Evolutionary conservation across 2,888 invertebrate species (phyloP).

Genomic region (Liposcelis brunnea): DNA sequence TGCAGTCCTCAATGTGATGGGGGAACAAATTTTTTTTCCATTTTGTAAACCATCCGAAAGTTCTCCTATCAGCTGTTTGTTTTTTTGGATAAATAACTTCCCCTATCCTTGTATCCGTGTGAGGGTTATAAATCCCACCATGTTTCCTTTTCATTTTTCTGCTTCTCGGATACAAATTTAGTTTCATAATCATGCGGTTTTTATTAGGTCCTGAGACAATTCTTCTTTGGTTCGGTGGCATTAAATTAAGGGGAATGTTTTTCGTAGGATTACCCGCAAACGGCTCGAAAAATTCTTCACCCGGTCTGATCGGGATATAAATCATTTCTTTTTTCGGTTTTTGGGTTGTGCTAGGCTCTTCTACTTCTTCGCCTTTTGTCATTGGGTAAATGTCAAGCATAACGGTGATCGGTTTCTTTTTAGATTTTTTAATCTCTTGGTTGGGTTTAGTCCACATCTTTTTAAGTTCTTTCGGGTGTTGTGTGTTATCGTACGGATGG

Average conservation of each 20-base stretch:
- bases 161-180: slow-evolving; percentile 3
- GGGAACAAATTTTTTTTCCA: too few species aligned
- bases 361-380: slow-evolving; percentile 1
- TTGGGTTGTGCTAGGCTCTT: background rate
- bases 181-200: background rate
- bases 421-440: background rate
- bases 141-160: too few species aligned
- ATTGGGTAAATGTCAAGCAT: slow-evolving; percentile 15
- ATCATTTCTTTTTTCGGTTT: background rate
- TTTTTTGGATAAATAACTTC: background rate
- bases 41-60: background rate
- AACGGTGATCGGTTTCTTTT: slow-evolving; percentile 12
- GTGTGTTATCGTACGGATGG: background rate
- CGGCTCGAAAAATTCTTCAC: slow-evolving; percentile 4
- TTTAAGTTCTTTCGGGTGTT: background rate
- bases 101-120: background rate
- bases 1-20: background rate
- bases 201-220: too few species aligned
- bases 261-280: too few species aligned
- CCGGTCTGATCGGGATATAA: slow-evolving; percentile 3
- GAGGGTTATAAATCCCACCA: background rate
- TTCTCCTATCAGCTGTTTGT: background rate
- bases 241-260: background rate
- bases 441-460: background rate
- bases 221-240: slow-evolving; percentile 1